Conservation (phyloP, 2,113 vertebrate genomes). For the Pelodiscus sinensis region DNA sequence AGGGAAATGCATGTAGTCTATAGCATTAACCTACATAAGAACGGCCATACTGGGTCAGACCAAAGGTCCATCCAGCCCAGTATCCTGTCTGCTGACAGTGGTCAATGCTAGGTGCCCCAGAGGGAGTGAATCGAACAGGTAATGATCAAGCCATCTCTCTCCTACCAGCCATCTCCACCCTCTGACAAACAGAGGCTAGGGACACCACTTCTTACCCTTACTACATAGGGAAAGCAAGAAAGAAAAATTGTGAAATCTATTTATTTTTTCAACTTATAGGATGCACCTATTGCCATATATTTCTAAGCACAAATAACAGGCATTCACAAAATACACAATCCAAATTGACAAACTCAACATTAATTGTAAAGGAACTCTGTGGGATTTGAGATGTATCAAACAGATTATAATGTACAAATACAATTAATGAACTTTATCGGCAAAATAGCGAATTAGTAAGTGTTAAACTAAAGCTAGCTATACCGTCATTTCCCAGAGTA, state of each 20-base stretch:
- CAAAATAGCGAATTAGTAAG: conserved; percentile 32
- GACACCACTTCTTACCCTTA: too few species aligned
- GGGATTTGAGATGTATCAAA: conserved; percentile 18
- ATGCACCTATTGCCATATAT: neutral
- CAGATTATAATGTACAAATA: conserved; percentile 38
- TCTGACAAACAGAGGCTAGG: too few species aligned
- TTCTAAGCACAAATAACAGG: conserved; percentile 8
- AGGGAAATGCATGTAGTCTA: too few species aligned
- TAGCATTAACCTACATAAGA: too few species aligned
- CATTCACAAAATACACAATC: conserved; percentile 53
- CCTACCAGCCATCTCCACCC: too few species aligned
- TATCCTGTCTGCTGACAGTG: too few species aligned
- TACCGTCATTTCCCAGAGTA: neutral
- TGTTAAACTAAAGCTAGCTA: conserved; percentile 38
- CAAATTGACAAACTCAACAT: conserved; percentile 41
- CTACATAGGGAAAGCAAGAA: neutral
- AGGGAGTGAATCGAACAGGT: too few species aligned
- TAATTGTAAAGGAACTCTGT: conserved; percentile 39
- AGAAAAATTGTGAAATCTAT: neutral
- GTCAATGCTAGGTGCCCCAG: too few species aligned
- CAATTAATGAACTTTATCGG: conserved; percentile 22
- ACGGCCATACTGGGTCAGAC: too few species aligned
- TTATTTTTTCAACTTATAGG: conserved; percentile 17
- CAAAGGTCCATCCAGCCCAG: too few species aligned
- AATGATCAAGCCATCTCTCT: too few species aligned